Evolutionary conservation across 1,140 invertebrate species (phyloP).

Genomic region (Paraescarpia echinospica): DNA sequence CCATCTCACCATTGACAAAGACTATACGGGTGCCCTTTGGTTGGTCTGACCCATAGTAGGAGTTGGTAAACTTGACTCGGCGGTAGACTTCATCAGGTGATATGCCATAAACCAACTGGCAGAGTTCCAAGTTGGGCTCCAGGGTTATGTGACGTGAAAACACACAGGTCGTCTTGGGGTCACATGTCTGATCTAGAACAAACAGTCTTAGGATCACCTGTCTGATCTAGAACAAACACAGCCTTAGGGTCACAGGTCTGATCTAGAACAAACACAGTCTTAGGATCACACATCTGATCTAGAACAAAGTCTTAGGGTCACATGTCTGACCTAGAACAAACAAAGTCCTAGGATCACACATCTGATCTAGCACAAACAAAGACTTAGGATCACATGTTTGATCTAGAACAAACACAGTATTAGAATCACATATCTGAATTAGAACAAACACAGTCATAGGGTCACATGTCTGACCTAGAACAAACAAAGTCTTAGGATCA

Average conservation of each 20-base stretch:
- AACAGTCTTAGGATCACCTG: conserved; percentile 3
- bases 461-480: conserved; percentile 10
- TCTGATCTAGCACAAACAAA: conserved; percentile 7
- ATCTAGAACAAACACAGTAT: conserved; percentile 3
- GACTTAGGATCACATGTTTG: background rate
- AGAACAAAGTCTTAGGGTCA: conserved; percentile 36
- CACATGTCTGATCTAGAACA: conserved; percentile 39
- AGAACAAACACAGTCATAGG: conserved; percentile 31
- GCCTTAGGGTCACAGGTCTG: background rate
- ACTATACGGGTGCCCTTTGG: conserved; percentile 74
- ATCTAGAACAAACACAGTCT: background rate
- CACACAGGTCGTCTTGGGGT: conserved; percentile 31
- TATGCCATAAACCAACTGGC: conserved; percentile 33
- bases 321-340: conserved; percentile 36
- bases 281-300: conserved; percentile 31
- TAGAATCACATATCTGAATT: conserved; percentile 32
- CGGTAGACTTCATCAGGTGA: conserved; percentile 23
- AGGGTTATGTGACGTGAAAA: conserved; percentile 35
- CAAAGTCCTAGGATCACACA: conserved; percentile 9
- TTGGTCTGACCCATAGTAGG: conserved; percentile 73
- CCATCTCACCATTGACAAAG: conserved; percentile 74
- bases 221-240: conserved; percentile 15
- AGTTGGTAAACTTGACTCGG: conserved; percentile 71
- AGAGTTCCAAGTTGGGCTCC: conserved; percentile 33
- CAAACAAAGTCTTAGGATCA: conserved; percentile 4